Evolutionary conservation across 2,113 vertebrate species (phyloP).

Genomic region (Epinephelus fuscoguttatus): DNA sequence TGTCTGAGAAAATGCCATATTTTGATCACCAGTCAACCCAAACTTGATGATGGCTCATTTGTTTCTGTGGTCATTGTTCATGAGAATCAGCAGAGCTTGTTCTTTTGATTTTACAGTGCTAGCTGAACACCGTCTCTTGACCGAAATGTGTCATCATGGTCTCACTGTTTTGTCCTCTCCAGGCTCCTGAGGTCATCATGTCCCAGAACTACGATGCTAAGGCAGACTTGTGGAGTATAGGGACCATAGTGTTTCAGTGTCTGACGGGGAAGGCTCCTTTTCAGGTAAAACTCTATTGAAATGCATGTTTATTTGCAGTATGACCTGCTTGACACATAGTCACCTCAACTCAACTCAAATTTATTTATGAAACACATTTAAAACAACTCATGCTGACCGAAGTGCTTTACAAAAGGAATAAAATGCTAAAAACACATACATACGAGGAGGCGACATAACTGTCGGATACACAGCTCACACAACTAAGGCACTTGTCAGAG

Average conservation of each 20-base stretch:
- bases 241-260: conserved; percentile 98
- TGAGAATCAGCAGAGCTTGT: not conserved
- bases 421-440: too few relatives aligned
- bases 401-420: too few relatives aligned
- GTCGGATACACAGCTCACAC: too few relatives aligned
- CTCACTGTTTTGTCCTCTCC: not conserved
- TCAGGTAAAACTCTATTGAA: conserved; percentile 85
- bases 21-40: not conserved
- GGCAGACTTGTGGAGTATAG: conserved; percentile 98
- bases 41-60: not conserved
- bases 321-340: not conserved
- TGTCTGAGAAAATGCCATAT: too few relatives aligned
- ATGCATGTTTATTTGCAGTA: not conserved
- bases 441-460: too few relatives aligned
- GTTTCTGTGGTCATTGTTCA: not conserved
- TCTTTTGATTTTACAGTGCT: not conserved
- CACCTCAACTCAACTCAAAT: too few relatives aligned
- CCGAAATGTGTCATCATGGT: not conserved
- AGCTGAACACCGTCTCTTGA: not conserved
- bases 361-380: too few relatives aligned
- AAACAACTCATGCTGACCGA: too few relatives aligned
- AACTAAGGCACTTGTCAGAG: too few relatives aligned
- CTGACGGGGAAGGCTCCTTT: conserved; percentile 97
- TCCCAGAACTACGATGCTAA: conserved; percentile 98
- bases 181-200: conserved; percentile 99